Evolutionary conservation across 1,140 invertebrate genomes (phyloP).

Genomic region (Aphis craccivora): DNA sequence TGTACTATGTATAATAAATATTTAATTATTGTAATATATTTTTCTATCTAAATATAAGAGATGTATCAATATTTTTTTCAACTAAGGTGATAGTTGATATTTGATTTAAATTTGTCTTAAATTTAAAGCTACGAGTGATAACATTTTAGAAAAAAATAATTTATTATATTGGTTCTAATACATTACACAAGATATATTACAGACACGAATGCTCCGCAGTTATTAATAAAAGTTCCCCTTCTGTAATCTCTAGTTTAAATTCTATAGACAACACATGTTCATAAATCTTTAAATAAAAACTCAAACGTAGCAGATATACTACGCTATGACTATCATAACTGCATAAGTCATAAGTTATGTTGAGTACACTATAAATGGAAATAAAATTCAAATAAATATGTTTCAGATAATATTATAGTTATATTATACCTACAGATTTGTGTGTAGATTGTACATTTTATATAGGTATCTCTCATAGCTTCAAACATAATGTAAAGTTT

Average conservation of each 20-base stretch:
- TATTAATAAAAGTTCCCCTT: slow-evolving; percentile 21
- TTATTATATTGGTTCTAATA: neutral
- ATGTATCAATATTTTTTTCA: no score
- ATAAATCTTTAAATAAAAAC: slow-evolving; percentile 36
- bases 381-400: no score
- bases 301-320: neutral
- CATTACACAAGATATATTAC: neutral
- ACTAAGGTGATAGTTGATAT: neutral
- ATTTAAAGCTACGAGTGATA: neutral
- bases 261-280: neutral
- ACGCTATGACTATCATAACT: no score
- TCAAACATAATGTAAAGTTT: no score
- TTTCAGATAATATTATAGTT: no score
- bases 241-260: neutral
- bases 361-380: neutral
- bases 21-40: no score
- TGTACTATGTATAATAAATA: no score
- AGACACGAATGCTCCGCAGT: neutral
- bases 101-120: neutral
- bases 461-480: no score
- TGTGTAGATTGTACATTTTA: no score
- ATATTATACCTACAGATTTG: no score
- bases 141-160: neutral
- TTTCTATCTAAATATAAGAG: no score
- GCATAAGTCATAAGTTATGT: neutral